Evolutionary conservation across 2,888 invertebrate species (phyloP).

Genomic region (Perizoma affinitatum): DNA sequence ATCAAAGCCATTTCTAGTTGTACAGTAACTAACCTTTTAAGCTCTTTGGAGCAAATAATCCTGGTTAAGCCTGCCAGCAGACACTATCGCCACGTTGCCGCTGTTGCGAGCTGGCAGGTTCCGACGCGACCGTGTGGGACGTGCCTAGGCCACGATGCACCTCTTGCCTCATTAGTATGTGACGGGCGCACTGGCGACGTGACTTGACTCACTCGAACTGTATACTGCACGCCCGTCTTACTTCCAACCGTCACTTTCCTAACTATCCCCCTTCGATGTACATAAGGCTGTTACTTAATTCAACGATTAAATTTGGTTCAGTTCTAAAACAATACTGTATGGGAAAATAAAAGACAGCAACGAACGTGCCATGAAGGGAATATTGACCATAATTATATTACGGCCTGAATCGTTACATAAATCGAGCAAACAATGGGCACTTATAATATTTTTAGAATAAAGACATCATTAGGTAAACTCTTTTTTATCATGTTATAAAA

Average conservation of each 20-base stretch:
- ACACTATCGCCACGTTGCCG: constrained; percentile 11
- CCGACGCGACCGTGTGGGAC: constrained; percentile 26
- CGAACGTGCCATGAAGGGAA: neutral
- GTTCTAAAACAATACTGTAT: neutral
- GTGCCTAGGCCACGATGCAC: constrained; percentile 39
- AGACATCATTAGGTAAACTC: constrained; percentile 23
- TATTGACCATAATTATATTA: constrained; percentile 6
- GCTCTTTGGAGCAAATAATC: constrained; percentile 3
- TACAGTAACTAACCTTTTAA: constrained; percentile 6
- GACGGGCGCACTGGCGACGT: constrained; percentile 48
- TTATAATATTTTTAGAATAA: constrained; percentile 22
- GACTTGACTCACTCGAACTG: constrained; percentile 26
- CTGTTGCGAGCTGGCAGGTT: constrained; percentile 19
- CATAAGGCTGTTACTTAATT: constrained; percentile 16
- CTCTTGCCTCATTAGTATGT: constrained; percentile 69
- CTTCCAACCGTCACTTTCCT: constrained; percentile 24
- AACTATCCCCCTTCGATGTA: constrained; percentile 19
- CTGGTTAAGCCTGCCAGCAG: constrained; percentile 6
- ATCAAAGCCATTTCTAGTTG: neutral
- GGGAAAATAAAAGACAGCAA: constrained; percentile 2
- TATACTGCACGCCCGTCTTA: constrained; percentile 22
- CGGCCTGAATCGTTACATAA: constrained; percentile 10
- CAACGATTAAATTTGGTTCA: neutral
- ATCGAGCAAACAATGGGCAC: constrained; percentile 35
- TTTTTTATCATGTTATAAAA: constrained; percentile 26